Conservation (phyloP, 2,113 vertebrate species). For the Maccullochella peelii region DNA sequence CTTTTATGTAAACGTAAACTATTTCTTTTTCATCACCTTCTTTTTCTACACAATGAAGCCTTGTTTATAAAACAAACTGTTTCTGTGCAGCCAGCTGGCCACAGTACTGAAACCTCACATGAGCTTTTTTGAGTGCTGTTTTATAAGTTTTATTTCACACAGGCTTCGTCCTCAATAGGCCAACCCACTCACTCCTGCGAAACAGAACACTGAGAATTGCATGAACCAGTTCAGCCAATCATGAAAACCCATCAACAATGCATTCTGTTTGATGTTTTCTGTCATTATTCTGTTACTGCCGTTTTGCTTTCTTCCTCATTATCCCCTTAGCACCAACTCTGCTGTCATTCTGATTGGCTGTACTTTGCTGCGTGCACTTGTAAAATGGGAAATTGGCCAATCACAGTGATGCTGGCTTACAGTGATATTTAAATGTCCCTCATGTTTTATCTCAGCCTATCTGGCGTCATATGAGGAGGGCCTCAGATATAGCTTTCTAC, state of each 20-base stretch:
- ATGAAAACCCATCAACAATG: not conserved
- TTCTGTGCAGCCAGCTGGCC: constrained; percentile 25
- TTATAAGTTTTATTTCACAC: constrained; percentile 38
- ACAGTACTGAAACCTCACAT: constrained; percentile 12
- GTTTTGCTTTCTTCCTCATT: not conserved
- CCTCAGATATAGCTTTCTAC: not conserved
- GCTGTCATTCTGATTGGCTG: not conserved
- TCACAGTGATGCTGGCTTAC: not conserved
- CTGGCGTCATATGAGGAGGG: not conserved
- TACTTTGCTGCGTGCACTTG: not conserved
- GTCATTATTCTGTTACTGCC: not conserved
- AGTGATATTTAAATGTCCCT: not conserved
- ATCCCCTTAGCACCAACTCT: not conserved
- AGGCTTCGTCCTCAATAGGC: constrained; percentile 3
- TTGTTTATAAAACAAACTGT: constrained; percentile 5
- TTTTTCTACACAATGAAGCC: not conserved
- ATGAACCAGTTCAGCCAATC: constrained; percentile 6
- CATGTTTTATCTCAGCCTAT: not conserved
- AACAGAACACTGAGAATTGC: constrained; percentile 15
- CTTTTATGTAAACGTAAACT: not conserved
- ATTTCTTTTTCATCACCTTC: not conserved
- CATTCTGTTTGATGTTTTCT: not conserved
- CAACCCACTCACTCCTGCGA: constrained; percentile 23
- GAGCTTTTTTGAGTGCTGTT: constrained; percentile 16
- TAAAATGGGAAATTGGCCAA: not conserved